A percentile compares a stretch with the other conserved stretches of the same genome.
These are phyloP conservation scores for Stenichneumon culpator DNA, from an alignment of 2,888 invertebrate genomes.

Conservation along the genomic window DNA sequence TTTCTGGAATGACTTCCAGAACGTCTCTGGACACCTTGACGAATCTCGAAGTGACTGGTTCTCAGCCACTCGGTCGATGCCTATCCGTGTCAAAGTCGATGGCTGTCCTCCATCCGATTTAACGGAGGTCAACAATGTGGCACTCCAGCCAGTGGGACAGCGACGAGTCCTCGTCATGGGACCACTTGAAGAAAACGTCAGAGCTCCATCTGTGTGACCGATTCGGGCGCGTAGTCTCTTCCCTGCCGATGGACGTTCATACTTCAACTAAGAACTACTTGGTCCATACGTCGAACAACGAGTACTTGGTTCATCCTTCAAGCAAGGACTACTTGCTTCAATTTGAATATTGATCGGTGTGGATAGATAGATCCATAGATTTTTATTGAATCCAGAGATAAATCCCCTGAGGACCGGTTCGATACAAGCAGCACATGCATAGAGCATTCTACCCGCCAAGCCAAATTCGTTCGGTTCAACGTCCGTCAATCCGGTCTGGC, in stretches of 20 bases:
- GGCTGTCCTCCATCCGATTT: slow-evolving; percentile 3
- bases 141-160: background rate
- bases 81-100: background rate
- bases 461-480: slow-evolving; percentile 18
- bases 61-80: background rate
- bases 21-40: slow-evolving; percentile 31
- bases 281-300: too few species aligned
- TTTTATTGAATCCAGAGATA: too few species aligned
- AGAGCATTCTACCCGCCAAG: background rate
- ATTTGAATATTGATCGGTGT: too few species aligned
- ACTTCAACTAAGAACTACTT: too few species aligned
- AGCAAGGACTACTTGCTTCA: background rate
- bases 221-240: too few species aligned
- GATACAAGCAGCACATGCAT: too few species aligned
- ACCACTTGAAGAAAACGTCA: background rate
- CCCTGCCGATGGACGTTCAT: too few species aligned
- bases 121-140: background rate
- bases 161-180: background rate
- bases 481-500: background rate
- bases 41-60: slow-evolving; percentile 21
- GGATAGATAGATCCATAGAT: too few species aligned
- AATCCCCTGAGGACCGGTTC: too few species aligned
- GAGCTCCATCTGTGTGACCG: too few species aligned
- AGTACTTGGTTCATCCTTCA: too few species aligned
- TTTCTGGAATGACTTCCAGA: slow-evolving; percentile 14